Evolutionary conservation across 2,113 vertebrate species (phyloP), one percentile per base, ranked within the genome.

Genomic region (Platichthys stellatus): DNA sequence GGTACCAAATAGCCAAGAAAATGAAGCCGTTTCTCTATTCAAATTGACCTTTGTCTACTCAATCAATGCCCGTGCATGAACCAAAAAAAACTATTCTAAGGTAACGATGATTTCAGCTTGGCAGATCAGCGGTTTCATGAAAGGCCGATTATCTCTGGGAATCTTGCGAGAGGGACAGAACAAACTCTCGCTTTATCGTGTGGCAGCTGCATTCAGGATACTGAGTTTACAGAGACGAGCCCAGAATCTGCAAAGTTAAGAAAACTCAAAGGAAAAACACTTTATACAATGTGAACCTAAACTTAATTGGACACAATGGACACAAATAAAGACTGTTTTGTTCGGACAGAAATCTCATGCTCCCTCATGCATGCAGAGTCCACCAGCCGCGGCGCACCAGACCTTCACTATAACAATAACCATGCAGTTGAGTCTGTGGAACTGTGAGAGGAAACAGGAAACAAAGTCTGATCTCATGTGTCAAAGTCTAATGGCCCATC

Each of bases 141-240:
- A 90, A 81, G 78, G 21, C 61, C 59, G 9, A 90, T 89, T 92
- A 87, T 93, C 65, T 86, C 57, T 62, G 0, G 15, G 69, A 23
- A 45, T 59, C 59, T 82, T 63, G n/a, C 57, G 47, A 85, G 73
- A 73, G 0, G 10, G 62, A 70, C 45, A 59, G 49, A 87, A 86
- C 72, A 82, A 87, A 83, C 71, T 69, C 54, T 78, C 71, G 70
- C 51, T 88, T 84, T 60, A 83, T 71, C 51, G 23, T 63, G 67
- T 3, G 80, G 31, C 90, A 90, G 87, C 87, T 90, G 89, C 74
- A 61, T 76, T 51, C 40, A 74, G 62, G 60, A 74, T 15, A 59
- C 56, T 68, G 60, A 57, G 70, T 60, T 65, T 58, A 71, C 11
- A 78, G 49, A 71, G 38, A 78, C 23, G 38, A 70, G 53, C 53